phyloP scores from a whole-genome alignment of 2,797 vertebrate genomes.

The Lepilemur septentrionalis region DNA sequence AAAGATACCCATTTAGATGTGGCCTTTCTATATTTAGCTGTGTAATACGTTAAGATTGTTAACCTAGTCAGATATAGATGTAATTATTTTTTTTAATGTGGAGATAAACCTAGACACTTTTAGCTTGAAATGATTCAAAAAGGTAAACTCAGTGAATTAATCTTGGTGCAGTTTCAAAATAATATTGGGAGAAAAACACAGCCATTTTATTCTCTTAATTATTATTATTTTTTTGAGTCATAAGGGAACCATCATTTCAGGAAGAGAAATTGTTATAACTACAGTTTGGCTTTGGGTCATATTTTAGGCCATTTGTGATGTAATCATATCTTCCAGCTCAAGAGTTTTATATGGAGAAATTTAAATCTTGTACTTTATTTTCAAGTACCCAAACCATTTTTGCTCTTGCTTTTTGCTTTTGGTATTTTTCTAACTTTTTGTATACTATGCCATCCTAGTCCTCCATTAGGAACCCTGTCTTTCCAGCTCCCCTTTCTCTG shows the following conservation, averaged over 20 bases:
- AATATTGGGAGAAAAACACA: background rate
- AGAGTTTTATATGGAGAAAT: background rate
- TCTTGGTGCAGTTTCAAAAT: background rate
- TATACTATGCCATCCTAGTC: background rate
- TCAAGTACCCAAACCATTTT: background rate
- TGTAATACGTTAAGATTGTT: background rate
- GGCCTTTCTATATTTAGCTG: background rate
- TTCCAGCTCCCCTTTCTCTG: background rate
- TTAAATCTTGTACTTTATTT: background rate
- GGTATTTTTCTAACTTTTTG: background rate
- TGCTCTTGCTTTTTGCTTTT: background rate
- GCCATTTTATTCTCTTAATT: slow-evolving; percentile 50
- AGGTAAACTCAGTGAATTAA: slow-evolving; percentile 40
- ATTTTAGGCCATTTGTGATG: slow-evolving; percentile 27
- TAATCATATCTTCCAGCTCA: slow-evolving; percentile 14
- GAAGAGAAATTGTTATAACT: slow-evolving; percentile 21
- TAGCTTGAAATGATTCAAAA: slow-evolving; percentile 25
- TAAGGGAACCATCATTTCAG: slow-evolving; percentile 18
- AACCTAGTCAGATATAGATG: background rate
- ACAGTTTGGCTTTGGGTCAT: background rate
- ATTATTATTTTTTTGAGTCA: background rate
- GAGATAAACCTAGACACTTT: slow-evolving; percentile 6
- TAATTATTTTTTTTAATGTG: background rate
- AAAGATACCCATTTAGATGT: background rate
- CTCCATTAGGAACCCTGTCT: background rate